A percentile compares a stretch with the other conserved stretches of the same genome.
Evolutionary conservation across 2,888 invertebrate species (phyloP).

Genomic region (Idaea straminata): DNA sequence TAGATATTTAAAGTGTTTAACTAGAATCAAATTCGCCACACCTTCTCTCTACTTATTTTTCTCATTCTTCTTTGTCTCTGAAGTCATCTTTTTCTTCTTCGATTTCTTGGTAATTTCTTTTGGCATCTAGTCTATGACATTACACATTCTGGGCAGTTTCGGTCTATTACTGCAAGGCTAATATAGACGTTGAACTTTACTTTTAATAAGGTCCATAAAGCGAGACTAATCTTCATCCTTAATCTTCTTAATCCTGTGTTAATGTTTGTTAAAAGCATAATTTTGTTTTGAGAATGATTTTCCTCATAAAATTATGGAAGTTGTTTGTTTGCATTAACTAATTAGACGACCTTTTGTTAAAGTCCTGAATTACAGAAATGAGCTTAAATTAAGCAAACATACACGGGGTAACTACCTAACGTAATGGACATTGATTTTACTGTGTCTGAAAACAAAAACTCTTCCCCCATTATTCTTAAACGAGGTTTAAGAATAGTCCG

Average conservation of each 20-base stretch:
- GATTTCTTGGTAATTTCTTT: too few species aligned
- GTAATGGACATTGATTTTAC: neutral
- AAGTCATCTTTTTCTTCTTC: too few species aligned
- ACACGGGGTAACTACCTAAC: too few species aligned
- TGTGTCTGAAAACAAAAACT: too few species aligned
- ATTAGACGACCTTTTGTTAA: slow-evolving; percentile 11
- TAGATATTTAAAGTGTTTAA: too few species aligned
- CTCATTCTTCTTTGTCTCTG: too few species aligned
- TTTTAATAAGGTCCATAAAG: neutral
- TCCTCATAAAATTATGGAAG: slow-evolving; percentile 3
- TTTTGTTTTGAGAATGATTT: neutral
- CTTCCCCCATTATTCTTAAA: too few species aligned
- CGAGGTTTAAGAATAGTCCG: too few species aligned
- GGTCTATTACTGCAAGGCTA: neutral
- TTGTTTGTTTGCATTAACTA: slow-evolving; percentile 18
- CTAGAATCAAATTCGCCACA: too few species aligned
- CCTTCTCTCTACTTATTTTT: too few species aligned
- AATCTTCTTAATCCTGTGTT: neutral
- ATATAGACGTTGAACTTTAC: neutral
- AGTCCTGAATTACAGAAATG: neutral
- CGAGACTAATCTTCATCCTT: neutral
- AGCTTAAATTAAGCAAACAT: neutral
- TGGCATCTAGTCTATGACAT: too few species aligned
- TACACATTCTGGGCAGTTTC: neutral
- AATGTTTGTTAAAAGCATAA: slow-evolving; percentile 2